Evolutionary conservation across 2,113 vertebrate genomes (phyloP).

Genomic region (Bufo gargarizans): DNA sequence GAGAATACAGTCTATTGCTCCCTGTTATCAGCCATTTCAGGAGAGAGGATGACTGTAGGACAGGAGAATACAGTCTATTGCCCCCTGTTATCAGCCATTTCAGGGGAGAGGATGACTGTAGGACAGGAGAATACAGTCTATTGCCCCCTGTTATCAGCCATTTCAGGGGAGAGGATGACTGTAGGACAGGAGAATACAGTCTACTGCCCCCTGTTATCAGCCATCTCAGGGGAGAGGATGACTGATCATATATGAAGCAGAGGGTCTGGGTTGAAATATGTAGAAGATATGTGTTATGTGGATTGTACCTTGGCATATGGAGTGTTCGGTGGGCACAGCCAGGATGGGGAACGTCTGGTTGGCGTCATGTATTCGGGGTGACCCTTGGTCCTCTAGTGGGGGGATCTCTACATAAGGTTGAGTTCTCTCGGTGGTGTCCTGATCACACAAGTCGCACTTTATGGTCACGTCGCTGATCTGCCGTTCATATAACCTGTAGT

Average conservation of each 20-base stretch:
- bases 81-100: too few species aligned
- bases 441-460: slow-evolving; percentile 75
- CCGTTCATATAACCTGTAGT: slow-evolving; percentile 1
- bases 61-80: too few species aligned
- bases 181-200: too few species aligned
- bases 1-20: too few species aligned
- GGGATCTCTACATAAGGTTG: slow-evolving; percentile 65
- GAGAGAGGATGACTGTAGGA: too few species aligned
- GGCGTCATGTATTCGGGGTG: slow-evolving; percentile 61
- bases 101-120: too few species aligned
- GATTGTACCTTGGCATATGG: slow-evolving; percentile 16
- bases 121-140: too few species aligned
- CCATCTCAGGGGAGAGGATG: not conserved
- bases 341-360: slow-evolving; percentile 58
- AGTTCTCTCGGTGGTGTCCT: slow-evolving; percentile 78
- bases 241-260: not conserved
- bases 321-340: slow-evolving; percentile 21
- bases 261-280: not conserved
- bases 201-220: not conserved
- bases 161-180: too few species aligned
- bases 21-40: too few species aligned
- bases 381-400: slow-evolving; percentile 69
- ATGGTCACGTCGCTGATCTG: slow-evolving; percentile 71
- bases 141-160: too few species aligned
- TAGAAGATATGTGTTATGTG: not conserved